Evolutionary conservation across 2,888 invertebrate species (phyloP).

Genomic region (Shargacucullia verbasci): DNA sequence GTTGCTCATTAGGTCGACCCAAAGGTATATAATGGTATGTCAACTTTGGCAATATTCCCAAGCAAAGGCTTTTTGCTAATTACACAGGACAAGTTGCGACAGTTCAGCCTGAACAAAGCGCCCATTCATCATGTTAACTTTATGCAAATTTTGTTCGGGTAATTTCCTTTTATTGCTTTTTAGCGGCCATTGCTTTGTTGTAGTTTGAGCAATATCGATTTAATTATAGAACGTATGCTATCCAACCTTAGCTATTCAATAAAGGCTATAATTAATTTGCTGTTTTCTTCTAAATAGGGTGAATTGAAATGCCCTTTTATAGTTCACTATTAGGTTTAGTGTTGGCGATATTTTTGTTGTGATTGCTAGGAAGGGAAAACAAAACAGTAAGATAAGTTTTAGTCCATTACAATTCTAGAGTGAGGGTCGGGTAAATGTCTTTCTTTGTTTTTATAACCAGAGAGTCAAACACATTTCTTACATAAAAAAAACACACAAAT

Average conservation of each 20-base stretch:
- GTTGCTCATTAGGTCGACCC: conserved; percentile 46
- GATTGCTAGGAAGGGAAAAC: conserved; percentile 14
- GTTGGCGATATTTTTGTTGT: conserved; percentile 13
- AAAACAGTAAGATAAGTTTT: conserved; percentile 19
- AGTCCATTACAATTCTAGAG: conserved; percentile 14
- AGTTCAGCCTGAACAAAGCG: conserved; percentile 5
- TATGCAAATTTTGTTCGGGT: conserved; percentile 8
- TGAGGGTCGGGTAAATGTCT: conserved; percentile 13
- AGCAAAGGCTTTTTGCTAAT: conserved; percentile 36
- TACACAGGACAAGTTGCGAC: conserved; percentile 14
- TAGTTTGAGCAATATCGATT: conserved; percentile 14
- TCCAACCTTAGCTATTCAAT: conserved; percentile 11
- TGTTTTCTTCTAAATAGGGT: conserved; percentile 3
- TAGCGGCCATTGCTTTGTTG: background rate
- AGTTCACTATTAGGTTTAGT: conserved; percentile 23
- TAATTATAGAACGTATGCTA: background rate
- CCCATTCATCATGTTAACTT: conserved; percentile 14
- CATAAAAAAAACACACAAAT: too few relatives aligned
- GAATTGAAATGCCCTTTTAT: conserved; percentile 19
- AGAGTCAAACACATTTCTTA: too few relatives aligned
- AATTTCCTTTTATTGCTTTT: conserved; percentile 19
- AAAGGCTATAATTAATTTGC: conserved; percentile 9
- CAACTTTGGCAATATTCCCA: conserved; percentile 40
- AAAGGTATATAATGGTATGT: conserved; percentile 40
- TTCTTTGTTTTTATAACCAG: conserved; percentile 11